A percentile compares a stretch with the other conserved stretches of the same genome.
These are phyloP conservation scores for Alosa alosa DNA, from an alignment of 2,113 vertebrate genomes.

Conservation along the genomic window DNA sequence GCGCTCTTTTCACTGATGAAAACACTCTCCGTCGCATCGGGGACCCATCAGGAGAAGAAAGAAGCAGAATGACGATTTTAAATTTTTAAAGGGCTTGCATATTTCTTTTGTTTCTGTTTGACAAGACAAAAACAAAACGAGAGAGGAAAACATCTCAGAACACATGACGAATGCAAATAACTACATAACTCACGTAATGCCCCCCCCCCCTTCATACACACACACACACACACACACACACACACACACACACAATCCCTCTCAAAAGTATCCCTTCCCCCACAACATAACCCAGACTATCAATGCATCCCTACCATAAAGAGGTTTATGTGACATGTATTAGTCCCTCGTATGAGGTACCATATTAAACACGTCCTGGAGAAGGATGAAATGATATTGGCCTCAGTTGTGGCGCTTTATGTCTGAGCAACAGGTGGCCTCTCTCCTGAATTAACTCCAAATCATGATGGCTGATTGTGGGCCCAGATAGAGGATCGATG, in stretches of 20 bases:
- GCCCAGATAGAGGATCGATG: background rate
- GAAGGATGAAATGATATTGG: slow-evolving; percentile 49
- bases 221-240: slow-evolving; percentile 19
- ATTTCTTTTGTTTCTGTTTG: background rate
- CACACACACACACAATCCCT: background rate
- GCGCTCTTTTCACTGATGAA: background rate
- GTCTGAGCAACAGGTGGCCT: slow-evolving; percentile 70
- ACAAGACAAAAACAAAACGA: background rate
- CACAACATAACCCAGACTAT: background rate
- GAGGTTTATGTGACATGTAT: slow-evolving; percentile 56
- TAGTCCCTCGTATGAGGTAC: slow-evolving; percentile 50
- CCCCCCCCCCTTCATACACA: background rate
- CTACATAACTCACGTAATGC: background rate
- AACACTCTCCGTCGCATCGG: background rate
- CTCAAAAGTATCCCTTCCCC: slow-evolving; percentile 35
- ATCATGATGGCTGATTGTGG: slow-evolving; percentile 51
- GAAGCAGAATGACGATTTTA: background rate
- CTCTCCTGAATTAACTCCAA: slow-evolving; percentile 65
- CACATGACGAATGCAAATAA: background rate
- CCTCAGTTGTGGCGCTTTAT: slow-evolving; percentile 45
- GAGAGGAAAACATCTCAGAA: background rate
- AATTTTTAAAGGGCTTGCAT: background rate
- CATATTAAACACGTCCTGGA: slow-evolving; percentile 58
- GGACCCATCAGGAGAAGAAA: background rate
- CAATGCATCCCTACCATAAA: slow-evolving; percentile 17